Conservation (phyloP, 2,113 vertebrate genomes). For the Osmerus mordax region DNA sequence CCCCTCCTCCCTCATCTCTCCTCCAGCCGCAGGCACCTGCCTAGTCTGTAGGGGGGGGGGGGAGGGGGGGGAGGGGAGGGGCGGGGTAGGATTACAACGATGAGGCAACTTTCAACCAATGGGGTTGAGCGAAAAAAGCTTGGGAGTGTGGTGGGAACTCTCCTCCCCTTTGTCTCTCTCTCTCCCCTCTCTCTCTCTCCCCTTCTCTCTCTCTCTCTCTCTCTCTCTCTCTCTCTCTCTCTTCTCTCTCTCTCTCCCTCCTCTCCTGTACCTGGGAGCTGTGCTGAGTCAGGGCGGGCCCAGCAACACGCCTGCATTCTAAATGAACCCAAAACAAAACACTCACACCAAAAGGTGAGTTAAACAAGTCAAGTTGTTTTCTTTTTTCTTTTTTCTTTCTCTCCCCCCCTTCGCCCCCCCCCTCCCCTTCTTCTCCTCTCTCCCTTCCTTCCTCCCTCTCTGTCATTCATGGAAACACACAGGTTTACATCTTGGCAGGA, state of each 20-base stretch:
- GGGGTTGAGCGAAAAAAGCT: constrained; percentile 72
- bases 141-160: constrained; percentile 81
- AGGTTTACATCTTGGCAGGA: constrained; percentile 65
- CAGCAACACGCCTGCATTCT: constrained; percentile 51
- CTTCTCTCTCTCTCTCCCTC: constrained; percentile 16
- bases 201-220: too few species aligned
- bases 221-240: too few species aligned
- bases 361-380: constrained; percentile 72
- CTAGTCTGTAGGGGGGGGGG: constrained; percentile 40
- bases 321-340: constrained; percentile 74
- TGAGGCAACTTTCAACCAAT: constrained; percentile 69
- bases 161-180: constrained; percentile 72
- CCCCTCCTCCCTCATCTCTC: too few species aligned
- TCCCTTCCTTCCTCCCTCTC: constrained; percentile 41
- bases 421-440: neutral
- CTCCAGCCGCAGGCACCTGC: constrained; percentile 49
- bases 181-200: too few species aligned
- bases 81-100: constrained; percentile 55
- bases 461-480: constrained; percentile 59
- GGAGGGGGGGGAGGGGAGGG: constrained; percentile 30
- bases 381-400: constrained; percentile 41
- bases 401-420: too few species aligned
- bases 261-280: constrained; percentile 63
- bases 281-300: constrained; percentile 67
- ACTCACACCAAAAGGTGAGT: constrained; percentile 72